Conservation (phyloP, 2,888 invertebrate species). For the Trimorus sp. region DNA sequence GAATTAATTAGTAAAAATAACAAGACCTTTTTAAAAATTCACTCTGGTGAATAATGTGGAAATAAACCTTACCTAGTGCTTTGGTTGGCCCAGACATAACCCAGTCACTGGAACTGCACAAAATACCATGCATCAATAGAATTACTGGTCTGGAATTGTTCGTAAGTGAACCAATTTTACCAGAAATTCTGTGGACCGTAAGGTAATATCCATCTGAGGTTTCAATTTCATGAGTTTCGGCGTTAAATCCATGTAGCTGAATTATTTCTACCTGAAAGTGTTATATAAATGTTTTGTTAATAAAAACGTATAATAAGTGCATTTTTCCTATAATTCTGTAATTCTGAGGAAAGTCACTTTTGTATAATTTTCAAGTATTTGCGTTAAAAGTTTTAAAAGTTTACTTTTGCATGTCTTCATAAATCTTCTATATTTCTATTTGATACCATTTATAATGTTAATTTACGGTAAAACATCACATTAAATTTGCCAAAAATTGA, state of each 20-base stretch:
- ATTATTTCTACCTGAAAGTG: slow-evolving; percentile 81
- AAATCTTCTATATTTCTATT: too few species aligned
- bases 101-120: slow-evolving; percentile 89
- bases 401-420: too few species aligned
- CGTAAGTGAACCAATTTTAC: slow-evolving; percentile 82
- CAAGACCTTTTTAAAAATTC: too few species aligned
- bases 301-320: slow-evolving; percentile 46
- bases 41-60: not conserved
- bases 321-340: too few species aligned
- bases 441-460: too few species aligned
- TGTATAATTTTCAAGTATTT: too few species aligned
- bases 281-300: too few species aligned
- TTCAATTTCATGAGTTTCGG: slow-evolving; percentile 80
- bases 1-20: too few species aligned
- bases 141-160: slow-evolving; percentile 83
- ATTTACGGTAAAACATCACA: too few species aligned
- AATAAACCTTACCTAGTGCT: slow-evolving; percentile 85
- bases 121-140: slow-evolving; percentile 87
- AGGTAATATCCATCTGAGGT: slow-evolving; percentile 89
- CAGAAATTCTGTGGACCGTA: slow-evolving; percentile 88
- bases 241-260: slow-evolving; percentile 79
- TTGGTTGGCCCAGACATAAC: slow-evolving; percentile 87
- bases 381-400: too few species aligned
- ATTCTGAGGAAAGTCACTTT: too few species aligned
- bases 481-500: too few species aligned